These are phyloP conservation scores for Anagyrus pseudococci DNA, from an alignment of 2,888 invertebrate species.

Conservation along the genomic window DNA sequence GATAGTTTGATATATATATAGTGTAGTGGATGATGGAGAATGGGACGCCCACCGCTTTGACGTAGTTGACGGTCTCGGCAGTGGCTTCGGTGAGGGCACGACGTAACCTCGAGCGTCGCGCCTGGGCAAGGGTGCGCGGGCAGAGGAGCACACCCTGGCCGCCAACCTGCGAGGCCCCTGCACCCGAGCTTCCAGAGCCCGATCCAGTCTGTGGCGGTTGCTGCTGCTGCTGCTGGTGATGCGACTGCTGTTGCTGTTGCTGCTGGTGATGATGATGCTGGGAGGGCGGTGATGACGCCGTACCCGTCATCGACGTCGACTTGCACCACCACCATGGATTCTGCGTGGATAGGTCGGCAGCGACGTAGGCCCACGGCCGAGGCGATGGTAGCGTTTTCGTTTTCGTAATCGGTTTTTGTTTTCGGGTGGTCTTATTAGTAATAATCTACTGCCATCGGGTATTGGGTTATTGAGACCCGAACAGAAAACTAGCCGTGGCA, in stretches of 20 bases:
- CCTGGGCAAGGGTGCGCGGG: slow-evolving; percentile 89
- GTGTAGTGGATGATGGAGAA: too few relatives aligned
- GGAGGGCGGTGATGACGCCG: slow-evolving; percentile 16
- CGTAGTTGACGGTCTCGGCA: slow-evolving; percentile 86
- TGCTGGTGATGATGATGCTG: slow-evolving; percentile 43
- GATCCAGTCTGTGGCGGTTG: slow-evolving; percentile 41
- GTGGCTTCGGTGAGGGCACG: slow-evolving; percentile 90
- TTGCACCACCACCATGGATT: slow-evolving; percentile 61
- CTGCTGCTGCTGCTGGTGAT: slow-evolving; percentile 52
- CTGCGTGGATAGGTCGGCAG: slow-evolving; percentile 47
- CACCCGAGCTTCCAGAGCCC: slow-evolving; percentile 48
- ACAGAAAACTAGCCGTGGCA: too few relatives aligned
- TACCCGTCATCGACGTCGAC: slow-evolving; percentile 50
- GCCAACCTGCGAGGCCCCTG: slow-evolving; percentile 35
- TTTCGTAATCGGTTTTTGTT: neutral
- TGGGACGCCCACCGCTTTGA: slow-evolving; percentile 80
- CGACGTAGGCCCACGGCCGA: too few relatives aligned
- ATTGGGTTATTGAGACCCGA: too few relatives aligned
- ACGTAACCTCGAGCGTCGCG: slow-evolving; percentile 83
- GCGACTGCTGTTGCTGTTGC: slow-evolving; percentile 40
- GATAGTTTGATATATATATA: neutral
- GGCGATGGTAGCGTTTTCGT: slow-evolving; percentile 14
- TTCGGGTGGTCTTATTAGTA: slow-evolving; percentile 12
- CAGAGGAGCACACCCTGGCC: slow-evolving; percentile 86
- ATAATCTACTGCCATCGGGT: too few relatives aligned